phyloP scores from a whole-genome alignment of 2,888 invertebrate species.

The Agonopterix subpropinquella region DNA sequence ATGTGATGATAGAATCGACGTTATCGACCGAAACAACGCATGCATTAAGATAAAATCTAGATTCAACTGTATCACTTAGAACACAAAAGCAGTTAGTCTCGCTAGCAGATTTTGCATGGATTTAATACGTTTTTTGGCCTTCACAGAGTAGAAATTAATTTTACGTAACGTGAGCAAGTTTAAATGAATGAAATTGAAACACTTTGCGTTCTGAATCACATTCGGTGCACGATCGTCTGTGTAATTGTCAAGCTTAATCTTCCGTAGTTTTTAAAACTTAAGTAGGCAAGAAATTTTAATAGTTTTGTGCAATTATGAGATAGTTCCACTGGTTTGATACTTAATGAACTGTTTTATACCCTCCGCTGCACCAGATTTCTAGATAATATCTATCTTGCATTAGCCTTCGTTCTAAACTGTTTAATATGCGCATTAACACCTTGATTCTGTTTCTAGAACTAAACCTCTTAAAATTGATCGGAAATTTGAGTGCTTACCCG shows the following conservation, averaged over 20 bases:
- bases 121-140: conserved; percentile 31
- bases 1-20: conserved; percentile 46
- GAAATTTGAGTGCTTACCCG: conserved; percentile 44
- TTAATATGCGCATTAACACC: too few relatives aligned
- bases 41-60: conserved; percentile 26
- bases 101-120: conserved; percentile 38
- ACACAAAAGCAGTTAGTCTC: conserved; percentile 43
- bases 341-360: neutral
- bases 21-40: conserved; percentile 57
- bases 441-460: too few relatives aligned
- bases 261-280: too few relatives aligned
- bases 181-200: conserved; percentile 40
- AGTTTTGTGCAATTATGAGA: too few relatives aligned
- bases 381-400: neutral
- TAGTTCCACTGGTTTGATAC: neutral
- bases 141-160: conserved; percentile 32
- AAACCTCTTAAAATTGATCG: neutral
- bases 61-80: conserved; percentile 14
- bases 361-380: conserved; percentile 1
- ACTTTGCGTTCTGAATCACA: conserved; percentile 21
- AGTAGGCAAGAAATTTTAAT: too few relatives aligned
- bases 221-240: conserved; percentile 13
- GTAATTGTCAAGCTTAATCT: conserved; percentile 4
- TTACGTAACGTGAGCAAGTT: conserved; percentile 35
- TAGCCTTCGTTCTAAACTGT: too few relatives aligned